These are phyloP conservation scores for Bufo gargarizans DNA, from an alignment of 2,113 vertebrate genomes.

Conservation along the genomic window DNA sequence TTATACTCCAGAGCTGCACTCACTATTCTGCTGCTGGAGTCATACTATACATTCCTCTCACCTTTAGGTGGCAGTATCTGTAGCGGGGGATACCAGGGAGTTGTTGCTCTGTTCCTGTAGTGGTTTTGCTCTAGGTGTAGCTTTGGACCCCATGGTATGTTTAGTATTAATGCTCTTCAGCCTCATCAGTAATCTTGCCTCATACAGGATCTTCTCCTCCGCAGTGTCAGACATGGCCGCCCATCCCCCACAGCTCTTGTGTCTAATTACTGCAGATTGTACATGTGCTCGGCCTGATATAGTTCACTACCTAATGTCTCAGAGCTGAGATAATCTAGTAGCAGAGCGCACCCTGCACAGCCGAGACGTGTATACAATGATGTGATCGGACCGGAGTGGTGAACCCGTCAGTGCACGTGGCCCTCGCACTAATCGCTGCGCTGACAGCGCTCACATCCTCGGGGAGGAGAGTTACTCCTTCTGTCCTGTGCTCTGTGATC, in stretches of 20 bases:
- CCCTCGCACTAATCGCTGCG: background rate
- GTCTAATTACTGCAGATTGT: slow-evolving; percentile 3
- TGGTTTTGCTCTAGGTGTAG: no score
- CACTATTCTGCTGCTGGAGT: no score
- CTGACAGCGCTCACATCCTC: background rate
- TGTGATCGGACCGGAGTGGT: background rate
- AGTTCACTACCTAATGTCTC: slow-evolving; percentile 17
- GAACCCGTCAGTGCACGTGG: slow-evolving; percentile 6
- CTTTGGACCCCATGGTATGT: no score
- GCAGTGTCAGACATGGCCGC: background rate
- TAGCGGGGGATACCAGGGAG: no score
- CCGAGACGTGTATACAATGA: background rate
- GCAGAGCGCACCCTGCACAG: background rate
- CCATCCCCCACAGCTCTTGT: background rate
- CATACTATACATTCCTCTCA: no score
- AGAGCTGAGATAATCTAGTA: background rate
- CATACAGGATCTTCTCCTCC: background rate
- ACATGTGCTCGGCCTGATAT: background rate
- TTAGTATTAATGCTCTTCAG: background rate
- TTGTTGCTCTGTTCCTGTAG: no score
- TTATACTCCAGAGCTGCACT: no score
- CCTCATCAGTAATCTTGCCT: background rate
- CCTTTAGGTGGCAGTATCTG: no score
- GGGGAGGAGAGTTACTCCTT: background rate
- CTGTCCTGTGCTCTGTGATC: background rate